A percentile compares a stretch with the other conserved stretches of the same genome.
Evolutionary conservation across 2,888 invertebrate genomes (phyloP).

Genomic region (Hoplodrina blanda): DNA sequence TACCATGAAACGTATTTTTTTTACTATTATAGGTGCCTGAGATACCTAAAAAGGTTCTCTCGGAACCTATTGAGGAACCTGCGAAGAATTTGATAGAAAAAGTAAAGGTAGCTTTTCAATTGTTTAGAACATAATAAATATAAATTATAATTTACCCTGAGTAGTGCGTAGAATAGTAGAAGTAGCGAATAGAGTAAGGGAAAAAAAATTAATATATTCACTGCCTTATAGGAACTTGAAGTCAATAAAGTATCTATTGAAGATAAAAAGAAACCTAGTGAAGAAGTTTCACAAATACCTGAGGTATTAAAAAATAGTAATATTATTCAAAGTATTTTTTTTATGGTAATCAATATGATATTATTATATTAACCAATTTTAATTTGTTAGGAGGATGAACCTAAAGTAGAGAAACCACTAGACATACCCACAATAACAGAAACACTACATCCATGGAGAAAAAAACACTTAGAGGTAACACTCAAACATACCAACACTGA

Average conservation of each 20-base stretch:
- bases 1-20: not conserved
- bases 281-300: not conserved
- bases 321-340: not conserved
- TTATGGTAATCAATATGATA: not conserved
- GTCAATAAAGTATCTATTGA: slow-evolving; percentile 13
- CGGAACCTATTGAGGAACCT: slow-evolving; percentile 32
- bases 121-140: not conserved
- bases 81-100: slow-evolving; percentile 2
- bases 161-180: too few species aligned
- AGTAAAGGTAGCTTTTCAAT: slow-evolving; percentile 29
- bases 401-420: slow-evolving; percentile 55
- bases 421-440: slow-evolving; percentile 65
- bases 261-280: not conserved
- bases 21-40: slow-evolving; percentile 23
- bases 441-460: slow-evolving; percentile 72
- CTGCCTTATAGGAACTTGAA: slow-evolving; percentile 26
- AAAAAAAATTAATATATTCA: not conserved
- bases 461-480: slow-evolving; percentile 63
- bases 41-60: not conserved
- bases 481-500: slow-evolving; percentile 27
- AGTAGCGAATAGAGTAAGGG: not conserved
- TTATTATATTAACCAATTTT: not conserved
- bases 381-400: slow-evolving; percentile 44
- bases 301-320: slow-evolving; percentile 13
- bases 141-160: not conserved